Evolutionary conservation across 2,888 invertebrate species (phyloP).

Genomic region (Merodon equestris): DNA sequence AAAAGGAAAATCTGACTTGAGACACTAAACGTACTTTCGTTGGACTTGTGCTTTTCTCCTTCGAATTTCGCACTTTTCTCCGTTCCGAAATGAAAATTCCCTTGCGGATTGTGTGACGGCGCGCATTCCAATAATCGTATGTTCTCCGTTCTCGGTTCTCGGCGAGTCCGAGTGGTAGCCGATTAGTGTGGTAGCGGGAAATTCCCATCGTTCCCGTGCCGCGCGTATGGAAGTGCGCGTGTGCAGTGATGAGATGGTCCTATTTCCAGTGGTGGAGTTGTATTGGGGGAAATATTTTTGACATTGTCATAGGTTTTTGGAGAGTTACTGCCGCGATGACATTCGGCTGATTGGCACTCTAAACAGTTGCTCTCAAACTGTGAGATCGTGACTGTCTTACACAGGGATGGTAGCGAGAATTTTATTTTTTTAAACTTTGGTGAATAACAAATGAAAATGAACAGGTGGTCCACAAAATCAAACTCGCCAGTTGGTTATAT

Average conservation of each 20-base stretch:
- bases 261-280: constrained; percentile 18
- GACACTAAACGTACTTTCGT: constrained; percentile 6
- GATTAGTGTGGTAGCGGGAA: constrained; percentile 33
- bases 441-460: no score
- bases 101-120: constrained; percentile 64
- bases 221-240: constrained; percentile 34
- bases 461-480: no score
- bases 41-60: constrained; percentile 20
- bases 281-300: constrained; percentile 26
- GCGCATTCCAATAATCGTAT: constrained; percentile 65
- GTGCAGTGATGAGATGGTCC: constrained; percentile 4
- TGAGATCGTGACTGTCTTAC: neutral
- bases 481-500: no score
- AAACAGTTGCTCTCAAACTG: constrained; percentile 2
- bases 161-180: constrained; percentile 4
- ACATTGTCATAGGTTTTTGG: constrained; percentile 18
- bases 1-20: neutral
- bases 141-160: constrained; percentile 45
- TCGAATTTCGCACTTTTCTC: constrained; percentile 60
- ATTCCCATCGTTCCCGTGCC: constrained; percentile 8
- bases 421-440: no score
- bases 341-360: neutral
- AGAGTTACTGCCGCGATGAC: neutral
- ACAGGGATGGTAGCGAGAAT: no score
- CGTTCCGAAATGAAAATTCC: constrained; percentile 53